Evolutionary conservation across 2,113 vertebrate genomes (phyloP), one percentile per base, ranked within the genome.

Genomic region (Taxidea taxus): DNA sequence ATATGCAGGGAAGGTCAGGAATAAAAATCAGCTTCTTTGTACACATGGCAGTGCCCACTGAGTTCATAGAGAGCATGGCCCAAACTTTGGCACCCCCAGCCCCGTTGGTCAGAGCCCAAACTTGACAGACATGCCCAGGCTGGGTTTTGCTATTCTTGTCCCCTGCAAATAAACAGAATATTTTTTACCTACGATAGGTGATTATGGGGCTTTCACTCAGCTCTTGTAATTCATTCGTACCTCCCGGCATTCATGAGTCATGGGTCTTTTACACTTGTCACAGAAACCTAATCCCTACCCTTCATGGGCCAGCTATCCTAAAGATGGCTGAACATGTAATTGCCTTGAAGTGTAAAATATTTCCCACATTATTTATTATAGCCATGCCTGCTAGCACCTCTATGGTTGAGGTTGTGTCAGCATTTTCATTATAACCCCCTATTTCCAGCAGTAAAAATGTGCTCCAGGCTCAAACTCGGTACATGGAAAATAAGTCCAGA

Each of bases 341-440:
- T 99, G 98, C 98, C 99, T 98, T 98, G 98, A 98, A 99, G 98
- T 98, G 97, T 98, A 99, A 98, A 98, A 98, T 98, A 98, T 98
- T 99, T 98, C 98, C 97, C 98, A 98, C 96, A 97, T 98, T 99
- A 99, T 99, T 99, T 99, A 99, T 99, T 98, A 98, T 84, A 95
- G 49, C 95, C 62, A 29, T 98, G 98, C 97, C 98, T 98, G 93
- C 97, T 98, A 98, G 97, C 97, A 98, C 98, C 98, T 98, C 98
- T 84, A 97, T 98, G 97, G 98, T 98, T 97, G 98, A 98, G 98
- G 98, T 98, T 98, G 98, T 98, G 98, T 99, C 98, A 98, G 98
- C 98, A 98, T 98, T 99, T 99, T 98, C 98, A 98, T 99, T 98
- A 98, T 98, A 98, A 97, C 60, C 90, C 93, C 94, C 93, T 98